Evolutionary conservation across 2,888 invertebrate species (phyloP).

Genomic region (Argyresthia albistria): DNA sequence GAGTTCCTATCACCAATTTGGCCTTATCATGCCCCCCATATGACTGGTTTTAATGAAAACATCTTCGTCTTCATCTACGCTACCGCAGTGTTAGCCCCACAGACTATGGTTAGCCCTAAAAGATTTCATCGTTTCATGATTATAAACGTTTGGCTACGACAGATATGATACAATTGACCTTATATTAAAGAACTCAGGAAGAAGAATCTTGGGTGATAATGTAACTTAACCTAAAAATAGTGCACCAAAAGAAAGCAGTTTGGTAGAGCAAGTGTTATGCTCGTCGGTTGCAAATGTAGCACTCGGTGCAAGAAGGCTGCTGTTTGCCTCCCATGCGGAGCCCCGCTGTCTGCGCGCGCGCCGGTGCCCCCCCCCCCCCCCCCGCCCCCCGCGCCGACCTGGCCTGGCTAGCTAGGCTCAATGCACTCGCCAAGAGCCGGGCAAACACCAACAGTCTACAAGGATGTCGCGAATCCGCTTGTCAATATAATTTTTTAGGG

Average conservation of each 20-base stretch:
- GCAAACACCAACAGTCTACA: neutral
- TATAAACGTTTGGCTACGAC: no score
- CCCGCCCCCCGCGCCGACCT: constrained; percentile 17
- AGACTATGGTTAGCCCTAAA: no score
- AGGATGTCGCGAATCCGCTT: neutral
- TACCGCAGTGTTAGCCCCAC: no score
- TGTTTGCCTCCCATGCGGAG: constrained; percentile 69
- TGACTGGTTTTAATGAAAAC: no score
- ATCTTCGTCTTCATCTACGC: no score
- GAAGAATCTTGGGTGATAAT: neutral
- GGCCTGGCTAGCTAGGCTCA: constrained; percentile 32
- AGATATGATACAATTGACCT: no score
- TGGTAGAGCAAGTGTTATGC: constrained; percentile 60
- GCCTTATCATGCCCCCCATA: no score
- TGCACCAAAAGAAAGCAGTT: no score
- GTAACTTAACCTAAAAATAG: neutral
- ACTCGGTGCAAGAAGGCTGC: constrained; percentile 61
- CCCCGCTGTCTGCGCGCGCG: constrained; percentile 61
- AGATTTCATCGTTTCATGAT: no score
- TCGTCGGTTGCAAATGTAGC: constrained; percentile 45
- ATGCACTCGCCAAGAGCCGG: neutral
- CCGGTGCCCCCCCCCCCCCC: constrained; percentile 19
- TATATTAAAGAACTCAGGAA: no score
- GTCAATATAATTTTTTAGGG: neutral
- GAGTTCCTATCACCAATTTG: no score